Base-by-base conservation (phyloP, 2,888 invertebrate species). In the Scaptodrosophila latifasciaeformis region DNA sequence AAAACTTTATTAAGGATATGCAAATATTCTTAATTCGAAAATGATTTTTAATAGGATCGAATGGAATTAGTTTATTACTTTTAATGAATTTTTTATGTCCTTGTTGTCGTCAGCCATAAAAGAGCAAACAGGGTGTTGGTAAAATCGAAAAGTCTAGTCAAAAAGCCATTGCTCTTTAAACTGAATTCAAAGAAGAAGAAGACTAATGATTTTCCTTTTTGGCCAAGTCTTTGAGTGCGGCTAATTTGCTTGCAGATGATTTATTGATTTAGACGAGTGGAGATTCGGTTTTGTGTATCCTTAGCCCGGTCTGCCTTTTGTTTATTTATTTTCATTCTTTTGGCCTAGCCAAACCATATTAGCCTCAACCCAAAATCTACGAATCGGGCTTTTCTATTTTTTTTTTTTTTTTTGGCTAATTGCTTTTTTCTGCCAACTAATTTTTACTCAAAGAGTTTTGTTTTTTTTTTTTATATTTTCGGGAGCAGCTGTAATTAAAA, bases 11-110 rank as follows among this genome's bases (percentile, higher is more conserved):
- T 81, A 82, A 82, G 77, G 83, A 82, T 83, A 83, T 83, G 83
- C 83, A 83, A 83, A 83, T 83, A 81, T 82, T 74, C 84, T 84
- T 84, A 84, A 84, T 83, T 83, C 75, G 84, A 84, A 83, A 83
- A 83, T 84, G 83, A 83, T 83, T 83, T 83, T 83, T 83, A 83
- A 83, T 83, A 83, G 84, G 84, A 84, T 83, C 84, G 83, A 84
- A 84, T 81, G 83, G 84, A 83, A 84, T 83, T 83, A 83, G 84
- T 83, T 84, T 83, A 83, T 83, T 84, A 83, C 84, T 84, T 83
- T 83, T 83, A 83, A 84, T 83, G 83, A 84, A 83, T 83, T 84
- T 83, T 84, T 83, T 83, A 83, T 83, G 84, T 83, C 51, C 54
- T 43, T 54, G 57, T 56, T 70, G 77, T 68, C 68, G 67, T 58